Evolutionary conservation across 1,140 invertebrate genomes (phyloP).

Genomic region (Aradophagus sp.): DNA sequence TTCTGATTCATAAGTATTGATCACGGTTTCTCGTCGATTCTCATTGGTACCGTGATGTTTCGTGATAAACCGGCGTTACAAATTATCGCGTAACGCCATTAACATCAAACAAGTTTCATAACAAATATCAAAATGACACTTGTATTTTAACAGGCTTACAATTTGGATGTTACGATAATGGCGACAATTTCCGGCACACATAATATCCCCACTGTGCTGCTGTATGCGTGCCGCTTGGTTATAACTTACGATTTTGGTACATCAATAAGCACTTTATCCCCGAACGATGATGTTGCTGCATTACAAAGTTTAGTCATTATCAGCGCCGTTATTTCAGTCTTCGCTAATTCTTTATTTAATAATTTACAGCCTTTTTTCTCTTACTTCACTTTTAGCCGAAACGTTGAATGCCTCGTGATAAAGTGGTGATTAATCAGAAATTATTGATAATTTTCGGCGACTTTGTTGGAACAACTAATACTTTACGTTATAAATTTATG

Average conservation of each 20-base stretch:
- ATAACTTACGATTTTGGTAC: constrained; percentile 47
- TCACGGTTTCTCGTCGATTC: too few species aligned
- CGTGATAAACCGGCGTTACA: neutral
- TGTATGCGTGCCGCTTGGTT: constrained; percentile 43
- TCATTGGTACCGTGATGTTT: too few species aligned
- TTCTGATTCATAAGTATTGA: too few species aligned
- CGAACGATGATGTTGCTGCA: constrained; percentile 38
- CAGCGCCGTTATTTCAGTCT: constrained; percentile 24
- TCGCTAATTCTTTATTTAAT: too few species aligned
- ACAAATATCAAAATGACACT: constrained; percentile 27
- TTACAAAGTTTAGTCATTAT: constrained; percentile 39
- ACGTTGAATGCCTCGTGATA: too few species aligned
- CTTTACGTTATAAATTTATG: too few species aligned
- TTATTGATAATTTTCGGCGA: too few species aligned
- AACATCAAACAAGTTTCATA: constrained; percentile 13
- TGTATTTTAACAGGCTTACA: constrained; percentile 31
- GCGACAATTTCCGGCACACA: constrained; percentile 36
- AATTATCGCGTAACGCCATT: constrained; percentile 4
- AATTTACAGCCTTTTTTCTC: neutral
- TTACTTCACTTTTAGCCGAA: too few species aligned
- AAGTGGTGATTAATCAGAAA: too few species aligned
- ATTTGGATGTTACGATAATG: constrained; percentile 44
- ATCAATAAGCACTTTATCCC: constrained; percentile 51
- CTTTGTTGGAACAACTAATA: too few species aligned
- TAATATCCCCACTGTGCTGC: constrained; percentile 32